phyloP scores from a whole-genome alignment of 2,797 vertebrate genomes.

The Tenualosa thibaudeaui region DNA sequence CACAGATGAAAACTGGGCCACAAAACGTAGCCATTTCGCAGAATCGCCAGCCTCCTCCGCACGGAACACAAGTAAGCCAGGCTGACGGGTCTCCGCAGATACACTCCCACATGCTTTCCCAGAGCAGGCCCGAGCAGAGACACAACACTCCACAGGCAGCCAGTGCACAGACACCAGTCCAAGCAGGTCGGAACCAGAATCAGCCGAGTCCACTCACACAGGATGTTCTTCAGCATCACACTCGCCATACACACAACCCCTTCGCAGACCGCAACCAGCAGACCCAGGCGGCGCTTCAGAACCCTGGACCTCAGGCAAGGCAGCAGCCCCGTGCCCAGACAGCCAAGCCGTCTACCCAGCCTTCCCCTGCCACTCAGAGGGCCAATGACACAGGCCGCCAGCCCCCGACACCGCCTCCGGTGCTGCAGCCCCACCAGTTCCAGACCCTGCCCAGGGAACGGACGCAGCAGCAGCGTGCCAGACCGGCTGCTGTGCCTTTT shows the following conservation, averaged over 20 bases:
- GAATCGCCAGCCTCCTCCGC: background rate
- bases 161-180: slow-evolving; percentile 16
- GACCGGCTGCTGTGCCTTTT: background rate
- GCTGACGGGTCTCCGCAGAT: slow-evolving; percentile 28
- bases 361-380: background rate
- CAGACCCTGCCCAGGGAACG: slow-evolving; percentile 64
- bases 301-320: slow-evolving; percentile 43
- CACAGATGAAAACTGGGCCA: slow-evolving; percentile 31
- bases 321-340: background rate
- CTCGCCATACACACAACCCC: slow-evolving; percentile 48
- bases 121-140: slow-evolving; percentile 49
- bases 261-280: slow-evolving; percentile 65
- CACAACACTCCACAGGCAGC: slow-evolving; percentile 40
- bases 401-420: slow-evolving; percentile 68
- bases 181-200: slow-evolving; percentile 41
- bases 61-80: background rate
- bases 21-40: background rate
- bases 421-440: slow-evolving; percentile 66
- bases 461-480: slow-evolving; percentile 43
- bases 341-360: background rate
- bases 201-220: slow-evolving; percentile 34
- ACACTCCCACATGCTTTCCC: background rate
- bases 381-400: slow-evolving; percentile 20
- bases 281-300: slow-evolving; percentile 63
- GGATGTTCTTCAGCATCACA: slow-evolving; percentile 62